Base-by-base conservation (phyloP, 2,888 invertebrate genomes). In the Aphidoletes aphidimyza region DNA sequence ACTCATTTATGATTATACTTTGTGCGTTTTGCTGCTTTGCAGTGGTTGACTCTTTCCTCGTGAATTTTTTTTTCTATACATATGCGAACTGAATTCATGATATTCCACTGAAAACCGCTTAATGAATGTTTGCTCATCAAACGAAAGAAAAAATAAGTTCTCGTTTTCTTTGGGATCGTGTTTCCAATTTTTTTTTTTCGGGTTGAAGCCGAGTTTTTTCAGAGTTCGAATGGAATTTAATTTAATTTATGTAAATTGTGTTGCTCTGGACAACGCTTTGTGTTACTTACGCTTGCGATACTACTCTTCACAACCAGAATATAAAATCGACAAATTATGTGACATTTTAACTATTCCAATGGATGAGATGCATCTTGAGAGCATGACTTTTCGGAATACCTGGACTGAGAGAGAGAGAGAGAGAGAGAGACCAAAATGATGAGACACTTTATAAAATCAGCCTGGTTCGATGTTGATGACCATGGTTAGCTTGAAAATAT, bases 181-280 rank as follows among this genome's bases (percentile, higher is more conserved):
- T n/a, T n/a, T n/a, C n/a, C n/a, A n/a, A n/a, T n/a, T n/a, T n/a
- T n/a, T n/a, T n/a, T n/a, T n/a, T n/a, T n/a, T n/a, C n/a, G n/a
- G n/a, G n/a, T n/a, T n/a, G n/a, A n/a, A n/a, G n/a, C n/a, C n/a
- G n/a, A n/a, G n/a, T n/a, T n/a, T n/a, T n/a, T n/a, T n/a, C 9
- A 2, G 22, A 54, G 30, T 69, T 69, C 34, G 69, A 11, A 30
- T 69, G 69, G 69, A 69, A 14, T 69, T 26, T 26, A 69, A 69
- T 69, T 69, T 69, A 69, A 69, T 69, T 69, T 69, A 69, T 69
- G 69, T 69, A 69, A 69, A 69, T 69, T 69, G 69, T 69, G 69
- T 30, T n/a, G 22, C 9, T 34, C 30, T 17, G 11, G 22, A 8
- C 54, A 22, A 30, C 69, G 30, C 1, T 69, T n/a, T 54, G 47